Base-by-base conservation (phyloP, 1,140 invertebrate species). In the Orius insidiosus region DNA sequence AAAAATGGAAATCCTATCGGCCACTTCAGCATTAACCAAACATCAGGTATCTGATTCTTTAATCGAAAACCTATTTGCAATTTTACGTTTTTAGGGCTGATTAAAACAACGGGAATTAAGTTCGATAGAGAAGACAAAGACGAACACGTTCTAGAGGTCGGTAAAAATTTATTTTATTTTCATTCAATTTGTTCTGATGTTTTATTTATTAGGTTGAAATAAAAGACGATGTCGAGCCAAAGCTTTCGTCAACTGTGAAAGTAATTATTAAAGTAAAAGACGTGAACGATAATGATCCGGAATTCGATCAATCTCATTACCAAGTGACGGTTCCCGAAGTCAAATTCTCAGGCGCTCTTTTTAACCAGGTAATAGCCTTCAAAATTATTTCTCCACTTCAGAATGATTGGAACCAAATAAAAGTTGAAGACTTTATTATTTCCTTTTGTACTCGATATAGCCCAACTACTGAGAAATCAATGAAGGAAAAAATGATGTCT, bases 221-320 rank as follows among this genome's bases (percentile, higher is more conserved):
- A 19, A 75, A 68, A 43, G 87, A 94, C 63, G 78, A 80, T 59
- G 82, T 78, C 32, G 60, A 55, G 1, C 82, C 82, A n/a, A 56
- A 68, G 3, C 66, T 90, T 46, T 83, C 76, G 0, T 78, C 78
- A 38, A 75, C 72, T 34, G 80, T 86, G 6, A 74, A 78, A 0
- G 75, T 96, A 0, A 76, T 80, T 58, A 78, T 97, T 43, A 72
- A 72, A 9, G 74, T 98, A 8, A 74, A 70, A 31, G 92, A 96
- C 58, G 76, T 87, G 0, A 96, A 96, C 59, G 90, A 95, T 58
- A 90, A 95, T 57, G 72, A 76, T 45, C 90, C 90, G 0, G 65
- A 80, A 14, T 94, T 95, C 59, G 75, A 80, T 54, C 76, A 85
- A 56, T 72, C 74, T 46, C 75, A 78, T 52, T 85, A 87, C 63